These are phyloP conservation scores for Neodontobutis hainanensis DNA, from an alignment of 2,113 vertebrate species.

Conservation along the genomic window DNA sequence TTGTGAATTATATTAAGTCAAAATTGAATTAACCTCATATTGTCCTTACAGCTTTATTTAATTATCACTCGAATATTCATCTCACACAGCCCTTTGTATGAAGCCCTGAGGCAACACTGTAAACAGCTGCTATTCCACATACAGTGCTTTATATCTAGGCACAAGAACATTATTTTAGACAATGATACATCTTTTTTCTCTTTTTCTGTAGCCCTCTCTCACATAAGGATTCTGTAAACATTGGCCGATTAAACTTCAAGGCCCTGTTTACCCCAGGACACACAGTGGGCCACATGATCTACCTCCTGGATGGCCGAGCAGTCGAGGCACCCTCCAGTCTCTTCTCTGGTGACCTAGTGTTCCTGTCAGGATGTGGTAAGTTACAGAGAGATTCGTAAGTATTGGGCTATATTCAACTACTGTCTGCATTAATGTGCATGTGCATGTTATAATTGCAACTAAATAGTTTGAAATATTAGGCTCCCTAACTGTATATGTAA, in stretches of 20 bases:
- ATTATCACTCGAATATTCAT: background rate
- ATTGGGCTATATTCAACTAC: no score
- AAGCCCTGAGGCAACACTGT: background rate
- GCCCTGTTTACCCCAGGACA: conserved; percentile 93
- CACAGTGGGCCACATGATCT: conserved; percentile 95
- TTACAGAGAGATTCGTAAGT: background rate
- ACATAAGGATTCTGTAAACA: conserved; percentile 84
- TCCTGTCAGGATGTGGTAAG: conserved; percentile 95
- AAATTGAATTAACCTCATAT: background rate
- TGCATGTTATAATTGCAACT: no score
- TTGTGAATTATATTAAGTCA: conserved; percentile 6
- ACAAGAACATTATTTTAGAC: background rate
- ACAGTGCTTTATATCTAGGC: background rate
- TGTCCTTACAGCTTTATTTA: background rate
- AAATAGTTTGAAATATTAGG: no score
- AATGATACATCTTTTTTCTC: background rate
- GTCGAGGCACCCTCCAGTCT: conserved; percentile 85
- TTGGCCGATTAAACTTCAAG: conserved; percentile 87
- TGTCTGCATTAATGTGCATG: no score
- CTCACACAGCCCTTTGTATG: background rate
- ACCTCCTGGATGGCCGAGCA: conserved; percentile 85
- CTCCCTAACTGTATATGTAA: no score
- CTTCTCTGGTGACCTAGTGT: conserved; percentile 96
- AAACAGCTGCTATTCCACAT: background rate
- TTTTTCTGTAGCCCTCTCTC: conserved; percentile 81